Conservation (phyloP, 1,140 invertebrate genomes). For the Plodia interpunctella region DNA sequence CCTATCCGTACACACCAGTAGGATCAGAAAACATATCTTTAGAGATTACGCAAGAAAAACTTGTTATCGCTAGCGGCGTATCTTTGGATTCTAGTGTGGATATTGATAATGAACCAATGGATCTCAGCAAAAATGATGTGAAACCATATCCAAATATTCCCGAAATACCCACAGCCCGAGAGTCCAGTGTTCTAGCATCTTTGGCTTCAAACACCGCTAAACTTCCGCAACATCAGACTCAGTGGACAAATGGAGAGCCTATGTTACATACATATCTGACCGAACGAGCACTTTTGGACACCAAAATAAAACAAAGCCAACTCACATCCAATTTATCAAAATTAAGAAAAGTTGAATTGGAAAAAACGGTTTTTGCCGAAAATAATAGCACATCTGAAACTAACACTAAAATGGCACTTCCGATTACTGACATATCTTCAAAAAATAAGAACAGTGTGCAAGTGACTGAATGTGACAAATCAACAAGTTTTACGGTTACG, state of each 20-base stretch:
- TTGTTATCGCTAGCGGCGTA: conserved; percentile 31
- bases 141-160: conserved; percentile 46
- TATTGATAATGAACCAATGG: conserved; percentile 77
- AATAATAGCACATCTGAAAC: conserved; percentile 22
- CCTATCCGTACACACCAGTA: conserved; percentile 80
- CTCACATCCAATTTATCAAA: conserved; percentile 52
- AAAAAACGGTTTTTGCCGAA: conserved; percentile 40
- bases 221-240: conserved; percentile 75
- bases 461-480: conserved; percentile 24
- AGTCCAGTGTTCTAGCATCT: conserved; percentile 80
- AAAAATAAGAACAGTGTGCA: conserved; percentile 17
- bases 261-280: conserved; percentile 87
- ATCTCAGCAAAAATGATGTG: conserved; percentile 75
- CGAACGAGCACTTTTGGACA: conserved; percentile 84
- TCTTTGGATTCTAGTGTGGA: conserved; percentile 42
- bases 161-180: conserved; percentile 80
- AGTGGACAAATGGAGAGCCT: conserved; percentile 78
- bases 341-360: conserved; percentile 54
- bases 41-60: conserved; percentile 46
- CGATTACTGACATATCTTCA: conserved; percentile 17
- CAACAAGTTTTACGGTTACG: conserved; percentile 9
- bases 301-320: conserved; percentile 85
- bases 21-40: conserved; percentile 46
- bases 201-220: conserved; percentile 81
- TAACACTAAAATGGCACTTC: conserved; percentile 18